Percentiles rank a stretch among this genome's conserved stretches.
Conservation (phyloP, 2,797 vertebrate species). For the Melanotaenia pygmaea region DNA sequence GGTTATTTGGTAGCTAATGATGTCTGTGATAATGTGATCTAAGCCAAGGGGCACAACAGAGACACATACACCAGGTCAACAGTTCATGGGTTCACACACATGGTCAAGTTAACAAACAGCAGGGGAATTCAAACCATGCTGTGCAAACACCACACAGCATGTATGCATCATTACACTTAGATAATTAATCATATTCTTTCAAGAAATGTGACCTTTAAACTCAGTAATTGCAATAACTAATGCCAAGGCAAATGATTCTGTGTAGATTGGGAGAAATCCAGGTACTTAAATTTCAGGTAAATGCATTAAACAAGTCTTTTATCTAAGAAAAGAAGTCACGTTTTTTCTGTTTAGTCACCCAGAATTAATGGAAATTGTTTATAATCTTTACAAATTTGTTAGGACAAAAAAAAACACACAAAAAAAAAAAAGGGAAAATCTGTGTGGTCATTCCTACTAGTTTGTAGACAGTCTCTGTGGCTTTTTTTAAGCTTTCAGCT, state of each 20-base stretch:
- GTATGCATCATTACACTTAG: not conserved
- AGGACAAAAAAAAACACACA: too few relatives aligned
- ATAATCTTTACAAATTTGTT: too few relatives aligned
- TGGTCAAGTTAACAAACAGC: conserved; percentile 56
- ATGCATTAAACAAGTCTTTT: too few relatives aligned
- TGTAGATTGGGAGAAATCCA: not conserved
- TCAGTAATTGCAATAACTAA: not conserved
- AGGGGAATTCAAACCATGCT: conserved; percentile 30
- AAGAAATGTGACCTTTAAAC: not conserved
- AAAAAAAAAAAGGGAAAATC: too few relatives aligned
- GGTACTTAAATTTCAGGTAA: not conserved
- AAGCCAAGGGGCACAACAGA: conserved; percentile 42
- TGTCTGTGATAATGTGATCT: conserved; percentile 44
- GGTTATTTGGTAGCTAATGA: conserved; percentile 47
- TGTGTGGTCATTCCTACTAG: too few relatives aligned
- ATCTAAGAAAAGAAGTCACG: too few relatives aligned
- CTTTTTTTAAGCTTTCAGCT: too few relatives aligned
- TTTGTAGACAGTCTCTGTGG: too few relatives aligned
- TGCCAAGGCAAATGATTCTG: not conserved
- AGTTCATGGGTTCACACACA: conserved; percentile 52
- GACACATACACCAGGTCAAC: conserved; percentile 25
- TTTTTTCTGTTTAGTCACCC: too few relatives aligned
- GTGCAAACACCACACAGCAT: conserved; percentile 12
- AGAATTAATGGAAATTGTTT: too few relatives aligned
- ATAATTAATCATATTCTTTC: conserved; percentile 6